A percentile compares a stretch with the other conserved stretches of the same genome.
Conservation (phyloP, 2,113 vertebrate species). For the Emberiza fucata region DNA sequence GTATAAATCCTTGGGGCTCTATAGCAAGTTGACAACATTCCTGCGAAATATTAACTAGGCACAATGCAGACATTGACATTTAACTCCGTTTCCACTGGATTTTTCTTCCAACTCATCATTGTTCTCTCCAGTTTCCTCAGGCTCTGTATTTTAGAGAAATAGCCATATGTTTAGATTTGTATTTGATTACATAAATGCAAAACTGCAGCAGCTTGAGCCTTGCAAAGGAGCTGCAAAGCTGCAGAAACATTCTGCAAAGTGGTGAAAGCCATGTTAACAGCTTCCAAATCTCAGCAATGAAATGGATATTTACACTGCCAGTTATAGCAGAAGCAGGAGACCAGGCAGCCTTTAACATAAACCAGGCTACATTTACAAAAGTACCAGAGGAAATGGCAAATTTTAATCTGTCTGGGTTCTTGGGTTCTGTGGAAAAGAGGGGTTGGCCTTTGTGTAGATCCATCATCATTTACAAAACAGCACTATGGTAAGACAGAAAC, state of each 20-base stretch:
- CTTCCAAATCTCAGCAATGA: neutral
- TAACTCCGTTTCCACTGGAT: slow-evolving; percentile 9
- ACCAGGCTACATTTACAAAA: neutral
- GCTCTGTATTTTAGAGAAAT: neutral
- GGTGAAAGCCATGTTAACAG: neutral
- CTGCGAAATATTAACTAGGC: slow-evolving; percentile 69
- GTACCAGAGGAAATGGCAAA: neutral
- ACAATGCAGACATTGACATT: slow-evolving; percentile 50
- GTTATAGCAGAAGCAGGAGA: neutral
- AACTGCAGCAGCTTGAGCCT: neutral
- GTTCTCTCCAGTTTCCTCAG: neutral
- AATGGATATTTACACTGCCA: neutral
- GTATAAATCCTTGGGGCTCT: slow-evolving; percentile 64
- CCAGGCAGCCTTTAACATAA: neutral
- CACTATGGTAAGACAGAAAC: neutral
- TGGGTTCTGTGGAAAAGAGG: neutral
- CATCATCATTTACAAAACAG: neutral
- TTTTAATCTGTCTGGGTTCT: neutral
- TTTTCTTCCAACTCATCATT: neutral
- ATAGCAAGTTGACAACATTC: slow-evolving; percentile 41
- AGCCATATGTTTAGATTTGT: slow-evolving; percentile 18
- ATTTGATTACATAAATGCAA: neutral
- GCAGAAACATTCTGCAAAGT: neutral
- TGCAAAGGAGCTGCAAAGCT: neutral
- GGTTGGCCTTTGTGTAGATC: neutral